Evolutionary conservation across 2,888 invertebrate genomes (phyloP), one percentile per base, ranked within the genome.

Genomic region (Amaurobius ferox): DNA sequence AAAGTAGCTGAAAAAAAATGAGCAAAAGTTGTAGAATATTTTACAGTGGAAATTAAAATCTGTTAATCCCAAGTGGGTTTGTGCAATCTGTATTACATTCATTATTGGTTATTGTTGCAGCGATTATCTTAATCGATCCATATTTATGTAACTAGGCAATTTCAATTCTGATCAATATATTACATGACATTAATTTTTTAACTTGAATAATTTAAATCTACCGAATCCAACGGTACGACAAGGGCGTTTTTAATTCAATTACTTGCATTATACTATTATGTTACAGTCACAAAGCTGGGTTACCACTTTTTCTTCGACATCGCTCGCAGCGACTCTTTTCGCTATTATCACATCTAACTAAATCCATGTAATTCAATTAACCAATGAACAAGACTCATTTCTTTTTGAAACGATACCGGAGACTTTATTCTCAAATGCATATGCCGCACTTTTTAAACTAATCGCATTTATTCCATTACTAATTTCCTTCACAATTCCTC

Each of bases 341-440:
- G 23, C 23, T 55, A 55, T 55, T 55, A 55, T 55, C 55, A 16
- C 55, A 55, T 55, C 55, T 55, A 55, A 55, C 55, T 23, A 7
- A 55, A 55, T 55, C 55, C 23, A 19, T 23, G 16, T 55, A 55
- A 55, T 55, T 55, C 23, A 55, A 55, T 55, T 55, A 55, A 55
- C 23, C 55, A 55, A 55, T 55, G 23, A 55, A 55, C 55, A 55
- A 55, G 23, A 23, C 55, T 23, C 3, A 1, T 23, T 11, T 55
- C 55, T 55, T 55, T 55, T 55, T 55, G 23, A 55, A n/a, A 55
- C 55, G 55, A 55, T 55, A 55, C 23, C 55, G 5, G 55, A 55
- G 23, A 55, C 55, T 55, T 55, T 55, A 55, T 55, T 55, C 55
- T 55, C 55, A 55, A 55, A 55, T 55, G 55, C 55, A 55, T 55